Percentiles rank a stretch among this genome's conserved stretches.
phyloP scores from a whole-genome alignment of 2,888 invertebrate genomes.

The Tenthredo distinguenda region DNA sequence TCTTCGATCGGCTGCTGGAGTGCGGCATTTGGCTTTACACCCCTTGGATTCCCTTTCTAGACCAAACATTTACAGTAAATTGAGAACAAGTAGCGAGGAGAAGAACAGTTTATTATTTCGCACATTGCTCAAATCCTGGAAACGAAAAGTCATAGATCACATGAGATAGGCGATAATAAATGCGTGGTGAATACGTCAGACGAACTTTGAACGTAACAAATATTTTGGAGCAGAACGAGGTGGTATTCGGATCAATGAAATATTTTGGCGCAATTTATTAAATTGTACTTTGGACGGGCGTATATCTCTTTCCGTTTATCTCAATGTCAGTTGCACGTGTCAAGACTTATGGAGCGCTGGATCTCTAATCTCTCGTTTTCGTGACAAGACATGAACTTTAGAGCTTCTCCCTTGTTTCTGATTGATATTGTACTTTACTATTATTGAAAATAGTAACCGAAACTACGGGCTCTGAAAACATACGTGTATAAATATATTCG shows the following conservation, averaged over 20 bases:
- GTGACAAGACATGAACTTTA: constrained; percentile 3
- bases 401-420: not conserved
- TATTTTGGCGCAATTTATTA: not conserved
- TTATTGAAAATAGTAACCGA: not conserved
- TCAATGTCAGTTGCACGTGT: constrained; percentile 7
- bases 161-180: not conserved
- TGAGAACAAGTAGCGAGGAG: not conserved
- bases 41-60: not conserved
- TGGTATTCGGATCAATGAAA: not conserved
- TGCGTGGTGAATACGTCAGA: constrained; percentile 15
- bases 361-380: constrained; percentile 13
- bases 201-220: not conserved
- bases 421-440: not conserved
- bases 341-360: not conserved
- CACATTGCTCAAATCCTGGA: not conserved
- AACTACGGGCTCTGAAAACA: not conserved
- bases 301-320: constrained; percentile 2
- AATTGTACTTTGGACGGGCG: constrained; percentile 37
- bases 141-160: not conserved
- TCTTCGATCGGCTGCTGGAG: constrained; percentile 11
- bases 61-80: not conserved
- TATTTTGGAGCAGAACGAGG: constrained; percentile 7
- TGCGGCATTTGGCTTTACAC: not conserved
- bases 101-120: not conserved
- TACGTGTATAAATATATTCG: not conserved